These are phyloP conservation scores for Conchocele bisecta DNA, from an alignment of 2,888 invertebrate species.

Conservation along the genomic window DNA sequence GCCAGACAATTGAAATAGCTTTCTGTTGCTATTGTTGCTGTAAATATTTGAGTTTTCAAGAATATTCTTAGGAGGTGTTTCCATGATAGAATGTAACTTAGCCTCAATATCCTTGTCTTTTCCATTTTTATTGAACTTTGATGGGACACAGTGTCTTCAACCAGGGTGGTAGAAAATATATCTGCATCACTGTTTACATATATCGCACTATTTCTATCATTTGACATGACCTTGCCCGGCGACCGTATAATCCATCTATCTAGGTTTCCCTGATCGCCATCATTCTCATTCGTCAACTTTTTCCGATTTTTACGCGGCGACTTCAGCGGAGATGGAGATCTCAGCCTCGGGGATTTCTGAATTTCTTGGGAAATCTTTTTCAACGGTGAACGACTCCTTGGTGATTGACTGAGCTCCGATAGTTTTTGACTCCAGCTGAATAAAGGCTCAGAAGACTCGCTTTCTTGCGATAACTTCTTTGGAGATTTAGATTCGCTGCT, in stretches of 20 bases:
- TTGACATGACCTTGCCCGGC: slow-evolving; percentile 30
- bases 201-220: background rate
- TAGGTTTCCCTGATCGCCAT: slow-evolving; percentile 52
- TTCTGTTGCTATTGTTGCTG: slow-evolving; percentile 59
- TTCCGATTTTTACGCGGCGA: slow-evolving; percentile 45
- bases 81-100: slow-evolving; percentile 57
- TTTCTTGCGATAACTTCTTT: background rate
- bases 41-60: slow-evolving; percentile 45
- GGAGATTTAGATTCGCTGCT: slow-evolving; percentile 14
- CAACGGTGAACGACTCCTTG: slow-evolving; percentile 24
- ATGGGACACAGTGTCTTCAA: slow-evolving; percentile 77
- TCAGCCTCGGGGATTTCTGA: slow-evolving; percentile 39
- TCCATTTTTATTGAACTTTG: slow-evolving; percentile 46
- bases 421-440: slow-evolving; percentile 53
- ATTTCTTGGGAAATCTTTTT: slow-evolving; percentile 36
- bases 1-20: slow-evolving; percentile 60
- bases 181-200: slow-evolving; percentile 30
- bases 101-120: background rate
- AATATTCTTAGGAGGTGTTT: slow-evolving; percentile 66
- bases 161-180: slow-evolving; percentile 58
- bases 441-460: slow-evolving; percentile 39
- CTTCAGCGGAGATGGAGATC: slow-evolving; percentile 40
- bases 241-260: slow-evolving; percentile 69
- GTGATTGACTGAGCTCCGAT: slow-evolving; percentile 42
- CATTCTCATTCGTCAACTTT: slow-evolving; percentile 40